Evolutionary conservation across 2,888 invertebrate species (phyloP).

Genomic region (Chymomyza amoena): DNA sequence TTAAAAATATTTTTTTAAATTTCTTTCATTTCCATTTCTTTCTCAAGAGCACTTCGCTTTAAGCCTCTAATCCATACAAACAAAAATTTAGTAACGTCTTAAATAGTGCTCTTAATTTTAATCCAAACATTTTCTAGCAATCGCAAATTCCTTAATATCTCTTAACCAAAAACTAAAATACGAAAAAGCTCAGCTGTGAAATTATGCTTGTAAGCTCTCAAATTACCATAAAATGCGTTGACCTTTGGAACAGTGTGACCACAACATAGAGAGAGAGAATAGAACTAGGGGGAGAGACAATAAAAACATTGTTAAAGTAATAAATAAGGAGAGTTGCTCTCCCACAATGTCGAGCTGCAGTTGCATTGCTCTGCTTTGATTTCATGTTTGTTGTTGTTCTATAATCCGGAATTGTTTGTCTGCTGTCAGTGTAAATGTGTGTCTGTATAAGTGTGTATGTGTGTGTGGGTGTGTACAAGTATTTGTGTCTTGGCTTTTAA

Average conservation of each 20-base stretch:
- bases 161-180: no score
- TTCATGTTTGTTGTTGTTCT: neutral
- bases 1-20: no score
- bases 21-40: no score
- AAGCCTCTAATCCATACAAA: no score
- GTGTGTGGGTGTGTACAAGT: constrained; percentile 11
- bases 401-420: constrained; percentile 56
- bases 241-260: constrained; percentile 38
- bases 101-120: no score
- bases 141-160: no score
- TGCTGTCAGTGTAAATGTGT: constrained; percentile 15
- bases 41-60: no score
- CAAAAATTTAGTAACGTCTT: no score
- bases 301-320: neutral
- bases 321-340: neutral
- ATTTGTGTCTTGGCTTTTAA: constrained; percentile 41
- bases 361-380: neutral
- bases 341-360: neutral
- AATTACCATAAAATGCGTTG: constrained; percentile 60
- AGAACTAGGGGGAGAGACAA: neutral
- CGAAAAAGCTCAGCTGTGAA: constrained; percentile 51
- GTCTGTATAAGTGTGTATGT: neutral
- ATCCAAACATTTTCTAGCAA: no score
- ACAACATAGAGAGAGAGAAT: neutral
- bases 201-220: constrained; percentile 58